Evolutionary conservation across 2,888 invertebrate genomes (phyloP).

Genomic region (Drosophila anomelani): DNA sequence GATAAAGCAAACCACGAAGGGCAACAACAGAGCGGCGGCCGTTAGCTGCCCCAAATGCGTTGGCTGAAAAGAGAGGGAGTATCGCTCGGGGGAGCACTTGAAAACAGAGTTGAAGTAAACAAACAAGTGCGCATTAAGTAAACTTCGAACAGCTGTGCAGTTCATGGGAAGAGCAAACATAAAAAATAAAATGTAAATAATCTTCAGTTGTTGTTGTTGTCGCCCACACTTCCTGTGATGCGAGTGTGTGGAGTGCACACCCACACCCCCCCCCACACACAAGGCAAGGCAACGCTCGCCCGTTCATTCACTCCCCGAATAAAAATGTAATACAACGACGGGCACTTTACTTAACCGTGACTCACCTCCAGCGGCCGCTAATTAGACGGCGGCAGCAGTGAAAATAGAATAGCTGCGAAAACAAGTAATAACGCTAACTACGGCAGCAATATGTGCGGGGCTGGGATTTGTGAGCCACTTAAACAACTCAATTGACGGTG

Average conservation of each 20-base stretch:
- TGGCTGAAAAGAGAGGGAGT: constrained; percentile 44
- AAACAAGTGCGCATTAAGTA: constrained; percentile 49
- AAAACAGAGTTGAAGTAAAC: constrained; percentile 14
- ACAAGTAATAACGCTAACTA: constrained; percentile 25
- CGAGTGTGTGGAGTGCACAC: neutral
- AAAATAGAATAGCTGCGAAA: constrained; percentile 44
- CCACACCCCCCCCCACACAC: neutral
- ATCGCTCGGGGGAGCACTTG: neutral
- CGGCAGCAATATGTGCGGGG: constrained; percentile 13
- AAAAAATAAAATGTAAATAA: constrained; percentile 21
- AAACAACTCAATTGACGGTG: constrained; percentile 18
- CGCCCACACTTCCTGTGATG: constrained; percentile 6
- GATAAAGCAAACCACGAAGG: constrained; percentile 34
- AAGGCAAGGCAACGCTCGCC: constrained; percentile 38
- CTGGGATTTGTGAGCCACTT: constrained; percentile 35
- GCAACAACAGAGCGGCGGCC: constrained; percentile 44
- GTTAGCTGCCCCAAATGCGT: constrained; percentile 68
- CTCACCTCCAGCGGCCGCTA: constrained; percentile 35
- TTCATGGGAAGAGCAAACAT: constrained; percentile 40
- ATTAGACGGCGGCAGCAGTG: constrained; percentile 24
- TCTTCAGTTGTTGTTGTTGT: constrained; percentile 8
- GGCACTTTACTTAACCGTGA: constrained; percentile 24
- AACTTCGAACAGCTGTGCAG: constrained; percentile 64
- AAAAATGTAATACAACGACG: constrained; percentile 28
- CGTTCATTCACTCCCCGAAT: constrained; percentile 62